Base-by-base conservation (phyloP, 35 echinoderm and acorn worm species). In the Ophioderma brevispina region DNA sequence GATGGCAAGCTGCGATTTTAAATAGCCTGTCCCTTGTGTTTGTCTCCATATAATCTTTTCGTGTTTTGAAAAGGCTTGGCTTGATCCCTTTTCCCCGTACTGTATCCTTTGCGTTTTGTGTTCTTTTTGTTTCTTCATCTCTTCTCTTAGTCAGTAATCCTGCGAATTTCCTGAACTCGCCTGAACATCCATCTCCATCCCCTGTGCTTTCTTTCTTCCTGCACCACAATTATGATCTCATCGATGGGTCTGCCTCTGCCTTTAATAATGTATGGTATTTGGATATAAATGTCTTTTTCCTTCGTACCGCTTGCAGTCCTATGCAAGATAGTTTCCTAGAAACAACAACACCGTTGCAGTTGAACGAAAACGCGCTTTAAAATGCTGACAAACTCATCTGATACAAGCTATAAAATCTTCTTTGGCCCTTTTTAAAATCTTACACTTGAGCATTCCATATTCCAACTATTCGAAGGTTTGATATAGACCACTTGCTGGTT, bases 391-490 rank as follows among this genome's bases (percentile, higher is more conserved):
- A 21, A 46, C 18, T 46, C 40, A 21, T 42, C 31, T 31, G 39
- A 52, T 84, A 84, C 31, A 84, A 34, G 0, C 6, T 30, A 33
- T 84, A 33, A 84, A 84, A 49, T 84, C 46, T 32, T 50, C 81
- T 13, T 17, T 46, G 1, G 81, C 81, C 18, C 34, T 46, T 8
- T 34, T 2, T 0, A 84, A 15, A n/a, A n/a, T n/a, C 35, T 1
- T n/a, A 0, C 31, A 31, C 25, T 21, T 39, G 41, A 46, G 31
- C 2, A 31, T 84, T 84, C 52, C 31, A 0, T 19, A 8, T 84
- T 52, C 30, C 38, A 8, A 42, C 6, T 32, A 21, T 49, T 42
- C 18, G n/a, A 35, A 31, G 46, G 46, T 52, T 50, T 59, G 32
- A 79, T 33, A 17, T 39, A 46, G n/a, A 40, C 23, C 17, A 19